Base-by-base conservation (phyloP, 2,797 vertebrate genomes). In the Gallirallus australis region DNA sequence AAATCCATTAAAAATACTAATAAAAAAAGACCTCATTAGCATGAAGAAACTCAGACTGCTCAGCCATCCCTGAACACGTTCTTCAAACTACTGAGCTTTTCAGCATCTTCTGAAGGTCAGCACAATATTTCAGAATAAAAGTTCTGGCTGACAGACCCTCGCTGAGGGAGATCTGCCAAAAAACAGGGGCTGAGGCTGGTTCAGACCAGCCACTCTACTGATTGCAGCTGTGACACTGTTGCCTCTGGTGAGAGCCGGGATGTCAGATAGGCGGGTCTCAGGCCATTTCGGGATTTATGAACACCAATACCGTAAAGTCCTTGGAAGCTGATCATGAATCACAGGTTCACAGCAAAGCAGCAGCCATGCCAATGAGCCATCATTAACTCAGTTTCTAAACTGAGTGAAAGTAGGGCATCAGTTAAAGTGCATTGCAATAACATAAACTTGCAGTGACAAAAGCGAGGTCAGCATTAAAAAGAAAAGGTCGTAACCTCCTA, bases 391-490 rank as follows among this genome's bases (percentile, higher is more conserved):
- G 17, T 81, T 92, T 90, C 92, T 88, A 93, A 96, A 94, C 94
- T 47, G 65, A 95, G 95, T 88, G 91, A 88, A 96, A 95, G 92
- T 90, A 92, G 92, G 94, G 69, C 95, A 96, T 96, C 95, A 96
- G 89, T 91, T 93, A 96, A 94, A 97, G 96, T 96, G 96, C 91
- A 94, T 60, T 94, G 96, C 94, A 96, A 91, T 96, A 96, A 88
- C 89, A 64, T 95, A 89, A 96, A 93, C 96, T 94, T 90, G 72
- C 65, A 75, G 92, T 90, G 84, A 95, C 91, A 95, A 96, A 93
- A 94, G 79, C 1, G 5, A 94, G 96, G 96, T 96, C 96, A 94
- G 91, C 94, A 96, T 96, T 93, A 83, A 79, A 94, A 94, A 96
- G 84, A 86, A 96, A 92, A 87, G 94, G 94, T 96, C 96, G 7